Percentiles rank a stretch among this genome's conserved stretches.
Evolutionary conservation across 2,797 vertebrate species (phyloP).

Genomic region (Onychomys arenicola): DNA sequence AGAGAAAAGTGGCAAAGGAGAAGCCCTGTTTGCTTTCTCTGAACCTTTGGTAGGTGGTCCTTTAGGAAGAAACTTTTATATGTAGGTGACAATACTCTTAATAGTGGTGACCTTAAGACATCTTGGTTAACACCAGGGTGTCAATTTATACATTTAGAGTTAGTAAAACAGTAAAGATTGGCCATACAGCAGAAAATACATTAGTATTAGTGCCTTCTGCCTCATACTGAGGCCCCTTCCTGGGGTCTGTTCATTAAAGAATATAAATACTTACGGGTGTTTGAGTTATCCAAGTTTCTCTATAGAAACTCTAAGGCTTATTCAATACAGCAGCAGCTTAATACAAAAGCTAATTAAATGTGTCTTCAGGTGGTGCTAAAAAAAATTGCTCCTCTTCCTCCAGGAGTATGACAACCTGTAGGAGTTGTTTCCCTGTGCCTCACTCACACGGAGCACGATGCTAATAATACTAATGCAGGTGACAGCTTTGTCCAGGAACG

Average conservation of each 20-base stretch:
- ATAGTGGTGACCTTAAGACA: not conserved
- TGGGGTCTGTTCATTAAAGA: conserved; percentile 11
- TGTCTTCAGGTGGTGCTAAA: conserved; percentile 51
- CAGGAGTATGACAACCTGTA: not conserved
- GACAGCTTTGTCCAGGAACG: not conserved
- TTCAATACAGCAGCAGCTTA: conserved; percentile 59
- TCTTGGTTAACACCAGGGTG: not conserved
- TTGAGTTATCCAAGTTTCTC: conserved; percentile 51
- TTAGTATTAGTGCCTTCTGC: not conserved
- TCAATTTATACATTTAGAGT: conserved; percentile 27
- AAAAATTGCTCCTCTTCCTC: conserved; percentile 18
- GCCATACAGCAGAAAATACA: not conserved
- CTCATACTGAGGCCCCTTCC: not conserved
- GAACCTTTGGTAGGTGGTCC: conserved; percentile 32
- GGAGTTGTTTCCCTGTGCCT: not conserved
- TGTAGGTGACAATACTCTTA: too few relatives aligned
- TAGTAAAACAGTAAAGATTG: conserved; percentile 1
- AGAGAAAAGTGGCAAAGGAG: conserved; percentile 34
- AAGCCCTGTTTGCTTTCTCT: conserved; percentile 39
- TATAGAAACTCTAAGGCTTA: conserved; percentile 45
- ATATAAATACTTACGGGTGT: conserved; percentile 6
- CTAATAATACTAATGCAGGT: not conserved
- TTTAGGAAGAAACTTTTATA: not conserved
- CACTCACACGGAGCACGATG: not conserved
- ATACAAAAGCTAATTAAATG: conserved; percentile 19